A percentile compares a stretch with the other conserved stretches of the same genome.
Evolutionary conservation across 2,113 vertebrate genomes (phyloP).

Genomic region (Aythya baeri): DNA sequence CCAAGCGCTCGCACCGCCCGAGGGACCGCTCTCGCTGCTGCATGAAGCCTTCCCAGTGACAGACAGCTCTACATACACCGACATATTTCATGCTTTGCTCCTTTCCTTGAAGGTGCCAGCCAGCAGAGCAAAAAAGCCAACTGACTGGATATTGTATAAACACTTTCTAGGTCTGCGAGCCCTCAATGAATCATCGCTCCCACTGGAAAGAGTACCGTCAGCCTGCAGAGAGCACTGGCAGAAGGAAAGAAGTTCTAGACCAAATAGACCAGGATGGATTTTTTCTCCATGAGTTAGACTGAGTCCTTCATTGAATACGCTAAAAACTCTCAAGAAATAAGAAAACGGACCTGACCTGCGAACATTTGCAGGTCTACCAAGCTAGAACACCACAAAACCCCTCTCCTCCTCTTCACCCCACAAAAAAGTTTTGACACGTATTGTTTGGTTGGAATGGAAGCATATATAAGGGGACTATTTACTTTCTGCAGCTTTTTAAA

Average conservation of each 20-base stretch:
- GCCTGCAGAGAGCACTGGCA: background rate
- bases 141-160: background rate
- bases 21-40: background rate
- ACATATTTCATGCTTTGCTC: background rate
- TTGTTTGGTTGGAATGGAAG: background rate
- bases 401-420: background rate
- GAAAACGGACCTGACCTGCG: background rate
- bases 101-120: background rate
- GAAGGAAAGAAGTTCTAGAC: background rate
- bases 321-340: background rate
- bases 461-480: too few relatives aligned
- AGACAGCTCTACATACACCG: background rate
- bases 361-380: background rate
- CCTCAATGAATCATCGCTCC: constrained; percentile 18
- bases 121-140: background rate
- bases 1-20: background rate
- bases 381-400: background rate
- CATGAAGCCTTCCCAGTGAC: background rate
- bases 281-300: background rate
- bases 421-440: background rate
- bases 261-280: background rate
- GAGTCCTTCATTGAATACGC: background rate
- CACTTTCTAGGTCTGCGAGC: background rate
- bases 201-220: background rate
- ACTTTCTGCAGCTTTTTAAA: background rate